Percentiles rank a stretch among this genome's conserved stretches.
phyloP scores from a whole-genome alignment of 2,888 invertebrate genomes.

The Chouioia cunea region DNA sequence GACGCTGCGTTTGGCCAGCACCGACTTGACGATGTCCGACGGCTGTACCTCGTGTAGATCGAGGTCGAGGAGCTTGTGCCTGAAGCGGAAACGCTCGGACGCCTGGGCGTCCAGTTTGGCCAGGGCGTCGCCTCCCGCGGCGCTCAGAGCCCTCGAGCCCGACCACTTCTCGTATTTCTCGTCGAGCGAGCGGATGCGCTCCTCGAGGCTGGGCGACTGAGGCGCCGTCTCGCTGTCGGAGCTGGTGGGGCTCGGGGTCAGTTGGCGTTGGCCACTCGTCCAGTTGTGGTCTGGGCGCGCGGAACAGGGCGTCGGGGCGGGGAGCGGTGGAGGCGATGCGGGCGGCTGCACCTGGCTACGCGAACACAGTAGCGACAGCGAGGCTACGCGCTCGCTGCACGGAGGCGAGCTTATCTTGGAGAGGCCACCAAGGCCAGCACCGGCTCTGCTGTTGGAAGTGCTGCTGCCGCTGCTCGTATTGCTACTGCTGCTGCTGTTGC shows the following conservation, averaged over 20 bases:
- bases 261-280: not conserved
- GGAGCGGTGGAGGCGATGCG: constrained; percentile 70
- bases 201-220: constrained; percentile 80
- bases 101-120: constrained; percentile 69
- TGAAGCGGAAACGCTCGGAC: constrained; percentile 73
- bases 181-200: constrained; percentile 91
- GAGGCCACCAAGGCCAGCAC: constrained; percentile 47
- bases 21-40: constrained; percentile 92
- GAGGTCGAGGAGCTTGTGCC: constrained; percentile 83
- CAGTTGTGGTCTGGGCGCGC: not conserved
- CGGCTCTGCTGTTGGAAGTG: not conserved
- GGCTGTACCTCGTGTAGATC: constrained; percentile 88
- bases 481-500: constrained; percentile 49
- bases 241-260: constrained; percentile 83
- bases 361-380: constrained; percentile 68
- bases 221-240: constrained; percentile 80
- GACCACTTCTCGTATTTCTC: constrained; percentile 95
- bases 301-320: not conserved
- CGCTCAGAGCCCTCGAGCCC: constrained; percentile 75
- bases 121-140: constrained; percentile 71
- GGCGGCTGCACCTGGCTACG: constrained; percentile 71
- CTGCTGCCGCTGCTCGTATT: constrained; percentile 40
- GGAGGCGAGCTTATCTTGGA: constrained; percentile 67
- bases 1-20: constrained; percentile 92
- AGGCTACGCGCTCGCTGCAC: constrained; percentile 50